Evolutionary conservation across 2,113 vertebrate species (phyloP).

Genomic region (Callipepla squamata): DNA sequence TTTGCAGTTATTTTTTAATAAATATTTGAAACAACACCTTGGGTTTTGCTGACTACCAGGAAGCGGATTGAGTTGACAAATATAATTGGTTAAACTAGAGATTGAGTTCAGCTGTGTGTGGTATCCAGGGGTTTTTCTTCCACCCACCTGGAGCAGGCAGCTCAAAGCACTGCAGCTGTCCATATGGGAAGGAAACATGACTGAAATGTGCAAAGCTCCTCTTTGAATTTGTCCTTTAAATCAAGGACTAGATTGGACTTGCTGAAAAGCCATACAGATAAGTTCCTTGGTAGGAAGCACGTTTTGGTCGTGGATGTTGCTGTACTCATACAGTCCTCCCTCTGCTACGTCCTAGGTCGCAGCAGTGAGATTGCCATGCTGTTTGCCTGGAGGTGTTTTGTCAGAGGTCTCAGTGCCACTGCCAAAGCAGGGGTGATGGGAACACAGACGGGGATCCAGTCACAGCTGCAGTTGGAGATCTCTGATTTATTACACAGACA

Average conservation of each 20-base stretch:
- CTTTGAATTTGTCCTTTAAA: neutral
- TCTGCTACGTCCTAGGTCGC: neutral
- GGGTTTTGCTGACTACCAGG: slow-evolving; percentile 16
- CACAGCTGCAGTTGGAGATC: neutral
- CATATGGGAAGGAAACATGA: neutral
- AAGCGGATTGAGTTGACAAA: neutral
- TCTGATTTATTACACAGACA: neutral
- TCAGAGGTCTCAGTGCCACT: neutral
- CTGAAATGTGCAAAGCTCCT: neutral
- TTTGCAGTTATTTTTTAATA: slow-evolving; percentile 40
- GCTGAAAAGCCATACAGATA: neutral
- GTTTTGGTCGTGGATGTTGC: neutral
- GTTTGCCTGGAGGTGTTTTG: neutral
- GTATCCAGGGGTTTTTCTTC: neutral
- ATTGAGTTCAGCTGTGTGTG: neutral
- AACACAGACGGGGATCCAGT: neutral
- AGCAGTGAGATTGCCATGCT: neutral
- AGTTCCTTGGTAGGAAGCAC: neutral
- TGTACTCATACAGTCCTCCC: neutral
- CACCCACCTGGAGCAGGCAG: neutral
- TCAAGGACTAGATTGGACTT: neutral
- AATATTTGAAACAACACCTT: slow-evolving; percentile 13
- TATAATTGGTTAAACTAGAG: neutral
- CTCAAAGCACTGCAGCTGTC: neutral
- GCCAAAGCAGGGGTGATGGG: fast-evolving